Base-by-base conservation (phyloP, 2,797 vertebrate species). In the Chelon labrosus region DNA sequence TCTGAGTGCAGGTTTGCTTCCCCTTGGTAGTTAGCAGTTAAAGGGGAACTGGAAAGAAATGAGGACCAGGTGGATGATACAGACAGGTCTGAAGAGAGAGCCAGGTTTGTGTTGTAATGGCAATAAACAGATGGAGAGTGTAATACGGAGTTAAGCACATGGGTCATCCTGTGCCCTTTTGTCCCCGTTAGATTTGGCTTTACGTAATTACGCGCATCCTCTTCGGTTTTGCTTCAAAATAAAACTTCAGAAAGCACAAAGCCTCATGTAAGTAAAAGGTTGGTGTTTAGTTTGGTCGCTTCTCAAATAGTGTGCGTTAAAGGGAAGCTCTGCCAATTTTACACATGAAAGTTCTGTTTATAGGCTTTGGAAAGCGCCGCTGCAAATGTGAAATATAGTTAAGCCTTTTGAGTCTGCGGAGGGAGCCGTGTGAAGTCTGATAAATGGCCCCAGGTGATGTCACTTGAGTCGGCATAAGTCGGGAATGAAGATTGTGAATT, bases 91-190 rank as follows among this genome's bases (percentile, higher is more conserved):
- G 27, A 39, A 68, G 19, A 52, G 68, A 17, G 59, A 62, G 71
- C 53, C 47, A 53, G 44, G 66, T 89, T 89, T 85, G 52, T 66
- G 37, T 78, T 87, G 77, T 80, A 76, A 44, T 11, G 20, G n/a
- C 44, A 73, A 73, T 64, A 75, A 86, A 84, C 66, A 31, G 31
- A 78, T 35, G 39, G 51, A 50, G 44, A 42, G 42, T 55, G 19
- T 22, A 3, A 49, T 13, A 41, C 14, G 46, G 53, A 19, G 16
- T 17, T 44, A 11, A 44, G 42, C 31, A 8, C 22, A n/a, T 5
- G 4, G 20, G 38, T 20, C 11, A 44, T 16, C 14, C 42, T 44
- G 31, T 35, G 31, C 64, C 27, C 52, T 71, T 52, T 65, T 47
- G 63, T 80, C 61, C 55, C 37, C 16, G 10, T 61, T 19, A 52